phyloP scores from a whole-genome alignment of 2,113 vertebrate species.

The Cyprinodon brontotheroides region DNA sequence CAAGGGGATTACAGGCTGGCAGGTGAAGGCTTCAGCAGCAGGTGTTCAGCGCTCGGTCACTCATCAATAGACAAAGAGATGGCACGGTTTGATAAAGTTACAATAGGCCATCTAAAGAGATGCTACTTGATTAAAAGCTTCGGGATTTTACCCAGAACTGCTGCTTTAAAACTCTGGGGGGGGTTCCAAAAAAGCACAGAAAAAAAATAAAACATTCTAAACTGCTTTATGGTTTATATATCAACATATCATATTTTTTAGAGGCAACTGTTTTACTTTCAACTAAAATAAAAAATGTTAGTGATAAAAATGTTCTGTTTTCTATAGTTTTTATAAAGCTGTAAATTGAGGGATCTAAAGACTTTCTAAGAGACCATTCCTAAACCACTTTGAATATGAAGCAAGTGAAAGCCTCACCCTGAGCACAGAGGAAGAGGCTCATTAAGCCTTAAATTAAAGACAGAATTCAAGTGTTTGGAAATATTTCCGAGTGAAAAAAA shows the following conservation, averaged over 20 bases:
- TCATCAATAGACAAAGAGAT: not conserved
- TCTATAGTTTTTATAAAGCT: too few species aligned
- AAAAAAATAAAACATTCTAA: too few species aligned
- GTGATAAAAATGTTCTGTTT: too few species aligned
- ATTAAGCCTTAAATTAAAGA: not conserved
- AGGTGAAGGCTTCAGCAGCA: constrained; percentile 39
- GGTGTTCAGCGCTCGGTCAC: constrained; percentile 9
- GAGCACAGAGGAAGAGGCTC: not conserved
- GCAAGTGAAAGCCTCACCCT: not conserved
- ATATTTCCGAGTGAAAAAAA: too few species aligned
- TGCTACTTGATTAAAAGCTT: not conserved
- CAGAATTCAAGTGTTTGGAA: too few species aligned
- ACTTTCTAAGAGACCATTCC: not conserved
- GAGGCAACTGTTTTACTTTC: too few species aligned
- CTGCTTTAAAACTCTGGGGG: not conserved
- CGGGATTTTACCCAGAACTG: not conserved
- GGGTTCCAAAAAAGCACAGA: too few species aligned
- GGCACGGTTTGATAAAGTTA: not conserved
- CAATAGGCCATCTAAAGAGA: not conserved
- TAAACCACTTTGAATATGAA: not conserved
- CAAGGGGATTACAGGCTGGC: constrained; percentile 14
- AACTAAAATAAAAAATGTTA: too few species aligned
- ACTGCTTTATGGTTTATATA: too few species aligned
- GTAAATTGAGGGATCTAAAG: too few species aligned
- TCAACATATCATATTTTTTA: too few species aligned